Evolutionary conservation across 2,113 vertebrate species (phyloP).

Genomic region (Nycticorax nycticorax): DNA sequence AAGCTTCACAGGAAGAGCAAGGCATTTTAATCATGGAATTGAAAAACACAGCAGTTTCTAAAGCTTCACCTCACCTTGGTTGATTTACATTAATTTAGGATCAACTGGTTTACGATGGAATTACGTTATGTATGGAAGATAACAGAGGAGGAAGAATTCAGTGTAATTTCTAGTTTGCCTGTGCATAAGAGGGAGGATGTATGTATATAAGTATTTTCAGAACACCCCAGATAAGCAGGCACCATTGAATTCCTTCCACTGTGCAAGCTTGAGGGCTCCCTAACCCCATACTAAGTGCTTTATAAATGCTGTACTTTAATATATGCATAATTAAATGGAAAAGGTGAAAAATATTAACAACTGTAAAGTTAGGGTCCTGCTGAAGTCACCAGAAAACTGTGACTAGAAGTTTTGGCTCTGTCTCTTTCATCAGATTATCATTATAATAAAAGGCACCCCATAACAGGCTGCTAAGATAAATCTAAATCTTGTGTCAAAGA

Average conservation of each 20-base stretch:
- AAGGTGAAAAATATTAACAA: background rate
- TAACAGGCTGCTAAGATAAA: background rate
- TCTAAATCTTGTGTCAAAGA: background rate
- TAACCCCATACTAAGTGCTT: background rate
- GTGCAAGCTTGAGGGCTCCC: background rate
- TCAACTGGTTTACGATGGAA: background rate
- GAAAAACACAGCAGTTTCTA: background rate
- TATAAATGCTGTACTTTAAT: background rate
- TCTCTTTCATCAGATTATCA: background rate
- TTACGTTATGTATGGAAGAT: background rate
- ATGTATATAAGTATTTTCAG: background rate
- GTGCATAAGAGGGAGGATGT: background rate
- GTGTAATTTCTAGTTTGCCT: background rate
- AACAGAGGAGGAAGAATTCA: background rate
- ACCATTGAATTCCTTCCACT: background rate
- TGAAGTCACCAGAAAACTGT: background rate
- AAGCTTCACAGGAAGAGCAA: constrained; percentile 36
- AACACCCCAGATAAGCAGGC: background rate
- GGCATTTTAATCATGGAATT: constrained; percentile 36
- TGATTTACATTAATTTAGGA: constrained; percentile 17
- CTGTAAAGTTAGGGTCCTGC: background rate
- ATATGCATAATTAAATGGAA: background rate
- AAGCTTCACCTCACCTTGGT: background rate
- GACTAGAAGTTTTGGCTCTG: background rate
- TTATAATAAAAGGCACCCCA: background rate